Conservation (phyloP, 2,888 invertebrate genomes). For the Leptothorax acervorum region DNA sequence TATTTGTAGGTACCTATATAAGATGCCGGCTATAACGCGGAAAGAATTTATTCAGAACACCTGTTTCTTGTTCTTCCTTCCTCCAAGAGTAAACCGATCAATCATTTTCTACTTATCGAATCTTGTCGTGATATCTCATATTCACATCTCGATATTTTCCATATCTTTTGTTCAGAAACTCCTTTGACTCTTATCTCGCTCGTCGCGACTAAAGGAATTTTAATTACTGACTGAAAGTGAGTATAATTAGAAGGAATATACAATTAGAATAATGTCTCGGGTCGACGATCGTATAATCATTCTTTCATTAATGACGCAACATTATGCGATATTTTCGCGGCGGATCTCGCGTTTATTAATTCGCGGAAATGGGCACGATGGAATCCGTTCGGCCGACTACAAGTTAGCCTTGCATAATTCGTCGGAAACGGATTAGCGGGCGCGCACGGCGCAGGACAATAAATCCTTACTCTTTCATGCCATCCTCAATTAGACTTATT, state of each 20-base stretch:
- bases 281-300: slow-evolving; percentile 9
- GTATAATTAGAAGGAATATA: not conserved
- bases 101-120: not conserved
- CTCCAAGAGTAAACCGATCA: not conserved
- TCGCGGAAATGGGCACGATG: slow-evolving; percentile 6
- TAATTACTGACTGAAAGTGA: not conserved
- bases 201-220: slow-evolving; percentile 7
- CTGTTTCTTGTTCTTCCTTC: not conserved
- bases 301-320: not conserved
- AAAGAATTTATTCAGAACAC: not conserved
- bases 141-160: not conserved
- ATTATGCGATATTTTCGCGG: not conserved
- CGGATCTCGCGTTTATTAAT: slow-evolving; percentile 15
- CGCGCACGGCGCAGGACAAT: slow-evolving; percentile 8
- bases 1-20: not conserved
- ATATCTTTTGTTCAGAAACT: not conserved
- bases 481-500: slow-evolving; percentile 31
- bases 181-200: not conserved
- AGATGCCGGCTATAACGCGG: not conserved
- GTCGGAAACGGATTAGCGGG: slow-evolving; percentile 34
- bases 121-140: not conserved
- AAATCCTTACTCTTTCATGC: slow-evolving; percentile 21
- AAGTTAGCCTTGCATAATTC: slow-evolving; percentile 48
- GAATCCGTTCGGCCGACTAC: slow-evolving; percentile 32
- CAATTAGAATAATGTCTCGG: slow-evolving; percentile 8